Base-by-base conservation (phyloP, 2,113 vertebrate species). In the Isichthys henryi region DNA sequence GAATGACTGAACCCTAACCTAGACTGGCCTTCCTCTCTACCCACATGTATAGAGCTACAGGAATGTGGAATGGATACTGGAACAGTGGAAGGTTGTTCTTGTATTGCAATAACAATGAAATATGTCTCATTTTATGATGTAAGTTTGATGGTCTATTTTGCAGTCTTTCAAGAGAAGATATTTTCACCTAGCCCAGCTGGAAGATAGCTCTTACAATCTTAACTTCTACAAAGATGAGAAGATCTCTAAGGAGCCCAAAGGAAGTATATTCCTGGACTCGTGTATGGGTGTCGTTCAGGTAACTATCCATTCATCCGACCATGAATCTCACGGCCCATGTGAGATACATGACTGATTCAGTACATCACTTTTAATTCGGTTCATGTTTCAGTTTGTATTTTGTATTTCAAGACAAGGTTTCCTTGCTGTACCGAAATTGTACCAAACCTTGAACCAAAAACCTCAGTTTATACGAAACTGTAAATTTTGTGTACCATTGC, bases 171-270 rank as follows among this genome's bases (percentile, higher is more conserved):
- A 99, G 94, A 97, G 98, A 93, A 97, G 98, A 62, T 99, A 99
- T 95, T 99, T 99, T 94, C 98, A 99, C 92, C 94, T 99, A 92
- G 97, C 97, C 90, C 98, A 99, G 92, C 97, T 99, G 90, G 98
- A 98, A 7, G 98, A 99, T 91, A 98, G 98, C 88, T 99, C 98
- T 50, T 99, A 99, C 95, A 99, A 99, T 93, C 96, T 99, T 85
- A 99, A 99, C 95, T 99, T 99, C 95, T 99, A 99, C 92, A 99
- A 99, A 94, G 98, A 99, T 91, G 98, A 99, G 91, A 99, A 99
- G 94, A 97, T 98, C 93, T 98, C 97, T 88, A 99, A 98, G 92
- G 98, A 99, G 90, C 98, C 98, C n/a, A 99, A 99, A 95, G 98
- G 98, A 91, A 99, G 98, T 4, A 99, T 99, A 95, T 99, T 99